Base-by-base conservation (phyloP, 2,888 invertebrate genomes). In the Perdita meconis region DNA sequence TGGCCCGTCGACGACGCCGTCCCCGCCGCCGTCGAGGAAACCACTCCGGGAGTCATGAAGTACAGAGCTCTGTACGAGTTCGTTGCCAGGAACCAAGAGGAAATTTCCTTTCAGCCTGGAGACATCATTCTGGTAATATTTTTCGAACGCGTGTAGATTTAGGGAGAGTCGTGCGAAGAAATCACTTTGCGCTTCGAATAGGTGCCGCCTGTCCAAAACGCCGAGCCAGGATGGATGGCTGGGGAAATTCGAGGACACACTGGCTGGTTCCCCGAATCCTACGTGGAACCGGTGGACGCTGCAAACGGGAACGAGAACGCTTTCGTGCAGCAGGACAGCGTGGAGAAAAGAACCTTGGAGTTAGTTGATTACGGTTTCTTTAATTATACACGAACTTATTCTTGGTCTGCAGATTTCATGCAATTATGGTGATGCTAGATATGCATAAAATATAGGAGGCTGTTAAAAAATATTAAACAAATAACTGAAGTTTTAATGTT, bases 241-340 rank as follows among this genome's bases (percentile, higher is more conserved):
- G 99, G 99, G 0, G 96, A 97, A 88, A 95, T 98, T 36, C 94
- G 97, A 89, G 98, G 98, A 2, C 96, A 96, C 80, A 96, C 96
- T 0, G 99, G 99, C 0, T 98, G 98, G 98, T 99, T 99, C 93
- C 99, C 99, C 0, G 98, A 98, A 92, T 97, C 98, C 0, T 99
- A 99, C 90, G 98, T 97, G 16, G 97, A 98, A 89, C 95, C 95
- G 44, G 93, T 96, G 10, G 95, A 94, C 51, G 89, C 91, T 0
- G 91, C 91, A 59, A 86, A 90, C 0, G 82, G 89, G 0, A 93
- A 93, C 1, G 91, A 92, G 47, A 88, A 93, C 1, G 93, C 93
- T 42, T 84, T 94, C 73, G 66, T 88, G 53, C 90, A 91, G 73
- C 91, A 91, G 76, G 90, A 92, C 74, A 90, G 91, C 56, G 77